Percentiles rank a stretch among this genome's conserved stretches.
Evolutionary conservation across 2,888 invertebrate genomes (phyloP).

Genomic region (Oscheius sp.): DNA sequence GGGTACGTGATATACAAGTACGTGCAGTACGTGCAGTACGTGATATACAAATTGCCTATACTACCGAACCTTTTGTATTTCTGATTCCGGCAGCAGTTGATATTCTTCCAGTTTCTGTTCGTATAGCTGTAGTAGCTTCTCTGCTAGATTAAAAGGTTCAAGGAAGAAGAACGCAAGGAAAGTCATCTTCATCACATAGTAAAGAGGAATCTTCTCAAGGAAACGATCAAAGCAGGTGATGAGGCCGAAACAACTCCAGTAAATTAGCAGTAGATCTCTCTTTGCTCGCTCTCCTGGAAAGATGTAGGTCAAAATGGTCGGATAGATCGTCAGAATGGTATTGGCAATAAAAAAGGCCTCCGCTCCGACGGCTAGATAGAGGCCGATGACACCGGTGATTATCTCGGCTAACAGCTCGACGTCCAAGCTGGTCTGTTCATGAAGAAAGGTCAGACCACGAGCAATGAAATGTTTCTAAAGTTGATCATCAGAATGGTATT

Average conservation of each 20-base stretch:
- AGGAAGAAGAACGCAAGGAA: conserved; percentile 36
- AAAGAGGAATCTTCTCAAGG: conserved; percentile 37
- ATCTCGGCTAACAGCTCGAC: conserved; percentile 13
- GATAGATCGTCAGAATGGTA: conserved; percentile 33
- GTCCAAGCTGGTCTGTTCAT: too few relatives aligned
- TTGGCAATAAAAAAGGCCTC: conserved; percentile 37
- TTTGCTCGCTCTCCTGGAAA: conserved; percentile 41
- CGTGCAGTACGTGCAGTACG: too few relatives aligned
- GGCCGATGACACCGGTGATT: not conserved
- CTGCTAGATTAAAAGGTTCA: conserved; percentile 33
- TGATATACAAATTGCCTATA: too few relatives aligned
- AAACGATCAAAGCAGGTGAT: conserved; percentile 38
- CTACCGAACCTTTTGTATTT: not conserved
- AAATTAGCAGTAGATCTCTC: conserved; percentile 35
- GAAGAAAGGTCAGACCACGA: too few relatives aligned
- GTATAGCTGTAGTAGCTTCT: not conserved
- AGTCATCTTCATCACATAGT: conserved; percentile 40
- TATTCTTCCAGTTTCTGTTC: not conserved
- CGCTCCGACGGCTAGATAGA: conserved; percentile 5
- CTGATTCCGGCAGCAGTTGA: conserved; percentile 3
- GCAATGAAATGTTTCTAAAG: too few relatives aligned
- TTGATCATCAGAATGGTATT: conserved; percentile 36
- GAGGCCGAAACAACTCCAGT: conserved; percentile 35
- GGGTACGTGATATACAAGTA: too few relatives aligned
- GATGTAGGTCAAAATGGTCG: conserved; percentile 37